These are phyloP conservation scores for Trachelus iudaicus DNA, from an alignment of 2,888 invertebrate genomes.

Conservation along the genomic window DNA sequence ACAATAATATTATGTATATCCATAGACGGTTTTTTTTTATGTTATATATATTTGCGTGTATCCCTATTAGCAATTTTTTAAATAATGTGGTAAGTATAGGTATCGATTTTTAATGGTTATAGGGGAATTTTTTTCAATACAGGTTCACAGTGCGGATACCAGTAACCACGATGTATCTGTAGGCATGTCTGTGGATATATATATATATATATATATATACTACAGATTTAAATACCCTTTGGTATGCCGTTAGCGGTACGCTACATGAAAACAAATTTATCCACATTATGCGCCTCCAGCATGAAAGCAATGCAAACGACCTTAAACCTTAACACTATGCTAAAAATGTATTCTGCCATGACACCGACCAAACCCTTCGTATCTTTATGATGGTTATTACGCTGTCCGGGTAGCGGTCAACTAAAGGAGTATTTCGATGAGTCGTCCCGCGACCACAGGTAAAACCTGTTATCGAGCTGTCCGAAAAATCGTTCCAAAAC, in stretches of 20 bases:
- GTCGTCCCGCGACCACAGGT: neutral
- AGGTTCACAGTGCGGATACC: no score
- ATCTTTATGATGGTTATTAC: neutral
- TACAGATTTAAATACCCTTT: neutral
- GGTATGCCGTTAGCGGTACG: neutral
- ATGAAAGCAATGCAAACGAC: neutral
- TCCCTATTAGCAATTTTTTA: neutral
- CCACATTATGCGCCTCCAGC: neutral
- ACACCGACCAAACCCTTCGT: neutral
- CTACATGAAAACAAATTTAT: neutral
- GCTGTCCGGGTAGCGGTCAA: neutral
- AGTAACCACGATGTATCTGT: no score
- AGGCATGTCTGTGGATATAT: no score
- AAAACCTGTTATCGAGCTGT: neutral
- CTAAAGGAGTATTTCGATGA: neutral
- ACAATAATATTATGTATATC: slow-evolving; percentile 22
- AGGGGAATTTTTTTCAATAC: neutral
- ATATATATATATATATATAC: neutral
- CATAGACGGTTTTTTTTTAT: neutral
- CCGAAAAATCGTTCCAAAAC: neutral
- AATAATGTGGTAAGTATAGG: neutral
- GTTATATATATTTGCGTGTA: neutral
- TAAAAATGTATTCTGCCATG: neutral
- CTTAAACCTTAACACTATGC: neutral
- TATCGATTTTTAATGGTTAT: neutral